Conservation (phyloP, 2,888 invertebrate species). For the Habrosyne pyritoides region DNA sequence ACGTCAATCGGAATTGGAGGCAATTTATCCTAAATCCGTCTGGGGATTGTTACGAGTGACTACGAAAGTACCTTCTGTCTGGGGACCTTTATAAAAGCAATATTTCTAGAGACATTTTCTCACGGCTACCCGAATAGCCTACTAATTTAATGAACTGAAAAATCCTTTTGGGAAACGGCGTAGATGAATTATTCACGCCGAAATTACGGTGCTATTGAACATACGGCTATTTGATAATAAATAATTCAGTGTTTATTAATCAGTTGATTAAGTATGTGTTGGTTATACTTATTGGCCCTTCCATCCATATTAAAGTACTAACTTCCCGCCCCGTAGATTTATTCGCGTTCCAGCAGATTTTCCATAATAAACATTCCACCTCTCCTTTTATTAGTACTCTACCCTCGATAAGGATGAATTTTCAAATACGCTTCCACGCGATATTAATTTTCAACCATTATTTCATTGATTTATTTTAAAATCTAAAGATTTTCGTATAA, state of each 20-base stretch:
- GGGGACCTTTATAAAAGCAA: slow-evolving; percentile 1
- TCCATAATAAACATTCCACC: too few relatives aligned
- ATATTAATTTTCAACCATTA: too few relatives aligned
- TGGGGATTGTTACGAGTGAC: slow-evolving; percentile 9
- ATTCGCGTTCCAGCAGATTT: too few relatives aligned
- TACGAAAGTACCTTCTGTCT: slow-evolving; percentile 8
- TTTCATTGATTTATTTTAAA: too few relatives aligned
- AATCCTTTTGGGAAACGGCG: slow-evolving; percentile 1
- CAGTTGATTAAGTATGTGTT: not conserved
- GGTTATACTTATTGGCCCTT: too few relatives aligned
- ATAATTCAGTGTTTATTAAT: too few relatives aligned
- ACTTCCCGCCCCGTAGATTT: too few relatives aligned
- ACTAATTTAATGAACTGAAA: slow-evolving; percentile 11
- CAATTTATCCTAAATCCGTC: slow-evolving; percentile 17
- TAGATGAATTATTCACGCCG: not conserved
- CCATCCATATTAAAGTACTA: too few relatives aligned
- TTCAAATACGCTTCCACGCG: too few relatives aligned
- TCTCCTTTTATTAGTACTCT: too few relatives aligned
- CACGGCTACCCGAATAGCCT: slow-evolving; percentile 8
- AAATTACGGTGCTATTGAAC: not conserved
- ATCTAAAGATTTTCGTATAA: too few relatives aligned
- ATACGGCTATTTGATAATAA: not conserved
- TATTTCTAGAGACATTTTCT: slow-evolving; percentile 5
- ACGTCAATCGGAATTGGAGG: slow-evolving; percentile 13
- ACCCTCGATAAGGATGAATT: too few relatives aligned